phyloP scores from a whole-genome alignment of 2,113 vertebrate species.

The Leptobrachium leishanense region DNA sequence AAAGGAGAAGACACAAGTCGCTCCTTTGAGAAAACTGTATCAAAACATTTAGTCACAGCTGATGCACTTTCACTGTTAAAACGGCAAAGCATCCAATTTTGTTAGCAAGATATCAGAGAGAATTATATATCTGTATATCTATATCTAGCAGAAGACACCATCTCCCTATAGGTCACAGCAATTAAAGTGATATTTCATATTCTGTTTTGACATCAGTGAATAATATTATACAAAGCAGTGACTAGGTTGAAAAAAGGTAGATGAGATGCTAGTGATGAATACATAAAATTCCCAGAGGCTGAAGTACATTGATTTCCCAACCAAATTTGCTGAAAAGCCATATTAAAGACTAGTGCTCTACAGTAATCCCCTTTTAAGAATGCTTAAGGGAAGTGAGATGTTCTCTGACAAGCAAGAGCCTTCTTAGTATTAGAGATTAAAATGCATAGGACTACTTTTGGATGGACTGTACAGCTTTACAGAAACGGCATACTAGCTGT shows the following conservation, averaged over 20 bases:
- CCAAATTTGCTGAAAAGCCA: too few species aligned
- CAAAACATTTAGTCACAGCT: conserved; percentile 75
- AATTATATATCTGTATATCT: neutral
- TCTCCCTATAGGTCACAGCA: neutral
- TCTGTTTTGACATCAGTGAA: neutral
- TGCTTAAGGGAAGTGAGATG: too few species aligned
- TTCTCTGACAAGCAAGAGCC: too few species aligned
- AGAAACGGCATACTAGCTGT: too few species aligned
- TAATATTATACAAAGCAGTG: neutral
- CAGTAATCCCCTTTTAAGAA: too few species aligned
- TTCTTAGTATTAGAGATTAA: too few species aligned
- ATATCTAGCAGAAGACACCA: neutral
- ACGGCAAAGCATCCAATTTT: conserved; percentile 58
- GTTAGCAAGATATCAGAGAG: neutral
- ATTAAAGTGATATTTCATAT: conserved; percentile 3
- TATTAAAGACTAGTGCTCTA: too few species aligned
- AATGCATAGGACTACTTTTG: too few species aligned
- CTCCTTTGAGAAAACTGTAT: conserved; percentile 71
- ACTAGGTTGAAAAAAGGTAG: neutral
- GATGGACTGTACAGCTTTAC: too few species aligned
- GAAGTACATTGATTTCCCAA: too few species aligned
- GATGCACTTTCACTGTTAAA: conserved; percentile 58
- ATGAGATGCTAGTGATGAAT: neutral
- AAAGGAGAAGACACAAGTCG: conserved; percentile 68
- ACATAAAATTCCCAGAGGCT: neutral